phyloP scores from a whole-genome alignment of 2,797 vertebrate genomes.

The Melanotaenia parkinsoni region DNA sequence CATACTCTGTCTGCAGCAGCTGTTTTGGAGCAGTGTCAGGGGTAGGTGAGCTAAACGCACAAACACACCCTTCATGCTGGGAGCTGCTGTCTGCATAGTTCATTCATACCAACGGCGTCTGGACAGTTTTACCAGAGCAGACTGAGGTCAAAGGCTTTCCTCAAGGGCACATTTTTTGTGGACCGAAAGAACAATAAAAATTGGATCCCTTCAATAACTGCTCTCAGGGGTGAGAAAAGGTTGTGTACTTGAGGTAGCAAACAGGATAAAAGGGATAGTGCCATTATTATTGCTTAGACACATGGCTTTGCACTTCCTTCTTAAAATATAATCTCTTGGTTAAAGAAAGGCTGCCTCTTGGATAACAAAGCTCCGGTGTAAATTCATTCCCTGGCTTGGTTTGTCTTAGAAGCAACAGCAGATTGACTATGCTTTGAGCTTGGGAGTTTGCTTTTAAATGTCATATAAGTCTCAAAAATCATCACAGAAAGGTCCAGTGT shows the following conservation, averaged over 20 bases:
- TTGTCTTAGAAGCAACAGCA: neutral
- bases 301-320: constrained; percentile 31
- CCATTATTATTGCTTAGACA: constrained; percentile 18
- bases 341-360: constrained; percentile 38
- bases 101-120: constrained; percentile 21
- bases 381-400: constrained; percentile 9
- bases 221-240: constrained; percentile 21
- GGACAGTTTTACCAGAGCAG: constrained; percentile 33
- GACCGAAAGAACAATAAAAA: constrained; percentile 50
- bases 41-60: constrained; percentile 25
- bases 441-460: neutral
- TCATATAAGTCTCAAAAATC: constrained; percentile 4
- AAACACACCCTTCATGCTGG: constrained; percentile 25
- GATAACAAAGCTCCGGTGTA: constrained; percentile 19
- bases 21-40: neutral
- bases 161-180: constrained; percentile 24
- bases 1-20: constrained; percentile 20
- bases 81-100: constrained; percentile 34
- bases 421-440: neutral
- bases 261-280: constrained; percentile 43
- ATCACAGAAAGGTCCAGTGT: neutral
- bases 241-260: constrained; percentile 25
- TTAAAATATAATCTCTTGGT: constrained; percentile 27
- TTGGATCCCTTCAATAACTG: constrained; percentile 41
- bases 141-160: constrained; percentile 33